Evolutionary conservation across 1,140 invertebrate genomes (phyloP), one percentile per base, ranked within the genome.

Genomic region (Calliopsis andreniformis): DNA sequence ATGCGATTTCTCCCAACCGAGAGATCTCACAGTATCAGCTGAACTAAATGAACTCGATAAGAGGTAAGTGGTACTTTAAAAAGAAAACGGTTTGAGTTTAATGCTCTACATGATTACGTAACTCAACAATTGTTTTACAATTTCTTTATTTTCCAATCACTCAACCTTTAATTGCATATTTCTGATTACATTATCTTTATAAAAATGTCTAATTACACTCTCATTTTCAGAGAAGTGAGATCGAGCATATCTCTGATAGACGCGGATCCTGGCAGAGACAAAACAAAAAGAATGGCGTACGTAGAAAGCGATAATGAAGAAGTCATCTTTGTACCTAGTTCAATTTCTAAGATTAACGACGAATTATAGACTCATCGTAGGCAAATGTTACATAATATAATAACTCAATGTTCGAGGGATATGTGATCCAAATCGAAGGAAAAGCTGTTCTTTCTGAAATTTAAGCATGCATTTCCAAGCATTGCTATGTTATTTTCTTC

Each of bases 1-100:
- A 87, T 95, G 94, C 80, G 93, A 94, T 88, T 94, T 94, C 80
- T 92, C 91, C 12, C 91, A 92, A 69, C 91, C 92, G 16, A 87
- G 91, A 56, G 92, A 92, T 64, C 67, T 93, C 45, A 92, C 91
- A 39, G 93, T 94, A 28, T 90, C 91, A 64, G 92, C 93, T 30
- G 90, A 92, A 80, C 89, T 93, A 63, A 87, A 91, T 76, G 85
- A 88, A 70, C 87, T 80, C 45, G 89, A 91, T 63, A 82, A 69
- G 12, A 92, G 87, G 91, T 90, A 88, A 89, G 10, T 2, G 47
- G 0, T 16, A 42, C 42, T 14, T 39, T n/a, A n/a, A n/a, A n/a
- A n/a, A n/a, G n/a, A n/a, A n/a, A n/a, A n/a, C n/a, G n/a, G n/a
- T n/a, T n/a, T n/a, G n/a, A n/a, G n/a, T n/a, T n/a, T n/a, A n/a